Evolutionary conservation across 2,888 invertebrate species (phyloP), one percentile per base, ranked within the genome.

Genomic region (Drosophila eohydei): DNA sequence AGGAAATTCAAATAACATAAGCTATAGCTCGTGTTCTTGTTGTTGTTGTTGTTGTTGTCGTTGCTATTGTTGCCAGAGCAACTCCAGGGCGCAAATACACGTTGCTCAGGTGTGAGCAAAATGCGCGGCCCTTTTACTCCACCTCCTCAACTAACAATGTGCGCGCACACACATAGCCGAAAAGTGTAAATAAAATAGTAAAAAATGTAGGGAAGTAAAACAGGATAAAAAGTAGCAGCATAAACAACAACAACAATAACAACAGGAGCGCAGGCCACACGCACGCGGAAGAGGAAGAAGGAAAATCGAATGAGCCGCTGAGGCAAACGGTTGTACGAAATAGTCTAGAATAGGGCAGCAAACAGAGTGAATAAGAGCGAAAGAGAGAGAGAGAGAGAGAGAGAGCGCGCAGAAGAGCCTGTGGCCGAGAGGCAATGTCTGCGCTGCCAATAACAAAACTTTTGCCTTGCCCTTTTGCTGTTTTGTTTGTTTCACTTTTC

Each of bases 161-260:
- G 67, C 61, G 61, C 58, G 50, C 63, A 66, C 61, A 64, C 59
- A 69, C 41, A 56, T 56, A 68, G 63, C 61, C 77, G 54, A 74
- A 78, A 75, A 74, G 75, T 86, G 86, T 78, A 86, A 86, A 88
- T 80, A 83, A 73, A 80, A 79, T 78, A 74, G 70, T 76, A 71
- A 77, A 69, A 67, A 76, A 73, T 69, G 60, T 82, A 64, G 56
- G 73, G 56, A 82, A 76, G 73, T 68, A 70, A 81, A 72, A 78
- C 69, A 78, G 71, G 75, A 78, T 30, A 48, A 78, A 68, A 67
- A 71, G 50, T 57, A 57, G 26, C 58, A 67, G 59, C 50, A 68
- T 52, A 50, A 82, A 62, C 79, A 81, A 61, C 71, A 83, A 44
- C 63, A 71, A 64, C 63, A 71, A 46, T 43, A 57, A 4, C 21